Base-by-base conservation (phyloP, 2,888 invertebrate genomes). In the Antheraea yamamai region DNA sequence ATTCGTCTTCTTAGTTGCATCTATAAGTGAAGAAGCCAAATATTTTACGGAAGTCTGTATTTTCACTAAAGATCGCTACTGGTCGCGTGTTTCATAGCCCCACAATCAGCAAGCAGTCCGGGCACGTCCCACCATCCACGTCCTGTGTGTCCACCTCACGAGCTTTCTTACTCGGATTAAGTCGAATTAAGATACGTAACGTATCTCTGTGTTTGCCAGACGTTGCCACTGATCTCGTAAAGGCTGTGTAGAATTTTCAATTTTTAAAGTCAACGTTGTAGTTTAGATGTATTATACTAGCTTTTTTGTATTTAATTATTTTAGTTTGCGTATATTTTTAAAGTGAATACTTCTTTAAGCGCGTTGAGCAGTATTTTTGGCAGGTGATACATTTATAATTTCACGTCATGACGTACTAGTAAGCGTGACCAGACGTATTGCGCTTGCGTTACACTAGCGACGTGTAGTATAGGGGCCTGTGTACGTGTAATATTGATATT, bases 121-220 rank as follows among this genome's bases (percentile, higher is more conserved):
- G 80, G 83, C 91, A 91, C 91, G 91, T 90, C 78, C 76, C 79
- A 79, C 80, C 80, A 75, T 77, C 78, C 79, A 79, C 88, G 88
- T 90, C 87, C 87, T 81, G 81, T 83, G 83, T 87, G 91, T 91
- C 91, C 91, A 90, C 90, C 90, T 89, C 87, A 82, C 84, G 82
- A 83, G 91, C 89, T 89, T 91, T 89, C 90, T 91, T 92, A 87
- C 87, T 84, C 84, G 91, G 89, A 92, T 92, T 93, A 93, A 91
- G 85, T 88, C 84, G 90, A 91, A 93, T 93, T 93, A 93, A 93
- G 92, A 91, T 89, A 88, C 76, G 86, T 87, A 88, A 89, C 89
- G 88, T 90, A 87, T 89, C 88, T 90, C 90, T 92, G 85, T 89
- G 86, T 89, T 86, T 87, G 87, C 86, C 83, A 87, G 75, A 75